Base-by-base conservation (phyloP, 2,113 vertebrate species). In the Sander lucioperca region DNA sequence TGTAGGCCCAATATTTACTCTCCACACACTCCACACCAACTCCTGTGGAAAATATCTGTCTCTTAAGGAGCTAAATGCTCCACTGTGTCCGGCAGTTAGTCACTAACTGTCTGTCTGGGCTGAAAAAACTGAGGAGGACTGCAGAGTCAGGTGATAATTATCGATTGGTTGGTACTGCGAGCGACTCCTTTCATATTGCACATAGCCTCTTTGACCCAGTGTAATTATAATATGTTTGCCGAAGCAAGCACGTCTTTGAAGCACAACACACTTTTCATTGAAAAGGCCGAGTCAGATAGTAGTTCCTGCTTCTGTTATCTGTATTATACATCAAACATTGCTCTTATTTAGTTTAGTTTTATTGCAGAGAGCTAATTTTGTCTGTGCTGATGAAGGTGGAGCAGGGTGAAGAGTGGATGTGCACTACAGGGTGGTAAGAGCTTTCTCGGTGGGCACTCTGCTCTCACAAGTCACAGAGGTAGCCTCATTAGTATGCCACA, bases 401-500 rank as follows among this genome's bases (percentile, higher is more conserved):
- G 78, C 82, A 69, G 80, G 67, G 73, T 85, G 70, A 84, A 70
- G 68, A 85, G 72, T 76, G 70, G 80, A 84, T 79, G 83, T 86
- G 72, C 74, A 45, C 80, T 80, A 62, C 73, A 63, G 66, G 78
- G 80, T 69, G 70, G 88, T 93, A 90, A 93, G 94, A 92, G 90
- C 86, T 91, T 88, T 92, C 82, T 78, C 79, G 78, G 76, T 89
- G 71, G 89, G 68, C 78, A 72, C 67, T 84, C 58, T 57, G 81
- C 79, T 77, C 71, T 78, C 27, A 43, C 77, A 90, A 90, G 77
- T 77, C 76, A 80, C 64, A 71, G 66, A 48, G 30, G 62, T 7
- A 7, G 77, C 50, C 77, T 94, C 86, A 89, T 94, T 92, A 86
- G 83, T 85, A 91, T 92, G 79, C 89, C 82, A 78, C 77, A 72